A percentile compares a stretch with the other conserved stretches of the same genome.
These are phyloP conservation scores for Macrosteles quadrilineatus DNA, from an alignment of 1,140 invertebrate species.

Conservation along the genomic window DNA sequence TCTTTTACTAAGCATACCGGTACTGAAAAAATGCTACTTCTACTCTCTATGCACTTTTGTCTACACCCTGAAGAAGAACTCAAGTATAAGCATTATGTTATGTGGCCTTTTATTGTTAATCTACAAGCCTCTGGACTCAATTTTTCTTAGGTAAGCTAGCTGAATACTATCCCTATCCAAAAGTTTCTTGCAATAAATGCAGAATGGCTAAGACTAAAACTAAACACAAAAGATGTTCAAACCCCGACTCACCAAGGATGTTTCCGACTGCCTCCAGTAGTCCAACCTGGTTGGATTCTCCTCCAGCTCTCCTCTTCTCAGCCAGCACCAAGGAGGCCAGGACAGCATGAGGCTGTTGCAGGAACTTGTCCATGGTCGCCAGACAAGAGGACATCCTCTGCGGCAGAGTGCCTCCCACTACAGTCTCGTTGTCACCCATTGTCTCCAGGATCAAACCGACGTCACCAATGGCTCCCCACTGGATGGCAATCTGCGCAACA, in stretches of 20 bases:
- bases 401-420: constrained; percentile 89
- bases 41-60: too few species aligned
- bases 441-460: constrained; percentile 89
- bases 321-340: constrained; percentile 78
- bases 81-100: too few species aligned
- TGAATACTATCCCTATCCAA: too few species aligned
- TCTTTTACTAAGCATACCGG: too few species aligned
- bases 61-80: too few species aligned
- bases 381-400: constrained; percentile 91
- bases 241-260: constrained; percentile 64
- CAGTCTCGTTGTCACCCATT: constrained; percentile 81
- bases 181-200: too few species aligned
- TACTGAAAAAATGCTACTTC: too few species aligned
- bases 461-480: constrained; percentile 98
- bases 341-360: constrained; percentile 85
- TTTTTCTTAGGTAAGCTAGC: too few species aligned
- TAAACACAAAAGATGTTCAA: too few species aligned
- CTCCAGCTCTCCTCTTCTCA: constrained; percentile 63
- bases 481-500: constrained; percentile 70
- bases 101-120: too few species aligned
- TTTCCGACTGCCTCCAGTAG: constrained; percentile 77
- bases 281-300: constrained; percentile 54
- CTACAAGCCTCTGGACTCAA: too few species aligned
- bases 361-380: constrained; percentile 79
- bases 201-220: too few species aligned